Base-by-base conservation (phyloP, 2,888 invertebrate genomes). In the Drosophila ustulata region DNA sequence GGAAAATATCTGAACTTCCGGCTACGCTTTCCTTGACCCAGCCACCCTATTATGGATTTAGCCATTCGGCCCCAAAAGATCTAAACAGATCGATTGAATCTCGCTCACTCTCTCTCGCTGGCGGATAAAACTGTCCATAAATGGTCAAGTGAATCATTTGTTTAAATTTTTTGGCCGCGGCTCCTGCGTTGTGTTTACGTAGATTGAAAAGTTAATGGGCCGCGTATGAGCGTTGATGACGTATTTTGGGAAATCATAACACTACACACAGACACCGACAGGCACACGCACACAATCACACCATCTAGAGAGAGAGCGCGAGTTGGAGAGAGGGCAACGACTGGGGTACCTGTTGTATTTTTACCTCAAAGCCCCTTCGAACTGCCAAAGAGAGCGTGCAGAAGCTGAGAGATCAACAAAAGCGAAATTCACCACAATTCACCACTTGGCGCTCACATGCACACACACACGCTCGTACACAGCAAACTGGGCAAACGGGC, bases 171-270 rank as follows among this genome's bases (percentile, higher is more conserved):
- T 37, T 69, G 66, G 70, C 70, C 47, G 70, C 58, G 47, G 52
- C 49, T 67, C 23, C 73, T 64, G 52, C 49, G 34, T 41, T 70
- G 66, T 79, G 78, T 88, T 85, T 85, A 86, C 85, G 86, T 72
- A 79, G 73, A 75, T 82, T 76, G 75, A 69, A 67, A 67, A 70
- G 66, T 78, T 87, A 87, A 87, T 83, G 86, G 71, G 82, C 82
- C 74, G 79, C 71, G 57, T 65, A 62, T 55, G 64, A 72, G 25
- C 62, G 62, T 61, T 72, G 86, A 89, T 85, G 85, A 86, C 85
- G 85, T 86, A 89, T 88, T 89, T 86, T 70, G 78, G 88, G 83
- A 89, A 86, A 86, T 83, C 86, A 88, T 68, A 89, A 89, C 80
- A 85, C 73, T 66, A 70, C 41, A 73, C 49, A 58, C 58, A 62